These are phyloP conservation scores for Tragelaphus scriptus DNA, from an alignment of 2,113 vertebrate species.

Conservation along the genomic window DNA sequence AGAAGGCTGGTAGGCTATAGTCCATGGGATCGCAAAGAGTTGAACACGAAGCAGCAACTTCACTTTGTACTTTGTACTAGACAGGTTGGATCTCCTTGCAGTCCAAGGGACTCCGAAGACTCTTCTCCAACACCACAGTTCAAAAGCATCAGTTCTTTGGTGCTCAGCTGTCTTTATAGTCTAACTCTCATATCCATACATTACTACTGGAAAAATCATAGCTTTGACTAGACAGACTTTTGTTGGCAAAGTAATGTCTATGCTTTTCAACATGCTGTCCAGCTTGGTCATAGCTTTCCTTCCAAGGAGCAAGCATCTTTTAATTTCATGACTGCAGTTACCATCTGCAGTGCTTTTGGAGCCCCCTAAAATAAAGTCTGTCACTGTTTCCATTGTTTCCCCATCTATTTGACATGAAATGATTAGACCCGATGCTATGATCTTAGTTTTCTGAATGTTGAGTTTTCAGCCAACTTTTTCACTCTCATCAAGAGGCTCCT, in stretches of 20 bases:
- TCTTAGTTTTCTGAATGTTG: neutral
- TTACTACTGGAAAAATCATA: neutral
- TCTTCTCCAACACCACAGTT: neutral
- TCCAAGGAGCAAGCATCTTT: neutral
- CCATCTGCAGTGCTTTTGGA: neutral
- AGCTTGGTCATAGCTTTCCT: neutral
- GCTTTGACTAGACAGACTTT: neutral
- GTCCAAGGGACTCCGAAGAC: neutral
- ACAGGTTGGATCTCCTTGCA: neutral
- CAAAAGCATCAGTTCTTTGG: neutral
- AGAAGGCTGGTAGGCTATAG: neutral
- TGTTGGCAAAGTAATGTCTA: neutral
- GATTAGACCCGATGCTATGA: neutral
- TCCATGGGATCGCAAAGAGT: neutral
- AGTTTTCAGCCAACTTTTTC: neutral
- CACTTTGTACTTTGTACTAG: neutral
- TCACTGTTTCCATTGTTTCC: neutral
- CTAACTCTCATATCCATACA: neutral
- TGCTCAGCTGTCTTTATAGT: neutral
- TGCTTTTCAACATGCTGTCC: neutral
- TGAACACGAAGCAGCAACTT: rapidly evolving
- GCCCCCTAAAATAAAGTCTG: neutral
- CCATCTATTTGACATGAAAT: neutral
- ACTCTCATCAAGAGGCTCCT: neutral
- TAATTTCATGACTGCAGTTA: neutral